Evolutionary conservation across 2,797 vertebrate genomes (phyloP).

Genomic region (Allochrocebus solatus): DNA sequence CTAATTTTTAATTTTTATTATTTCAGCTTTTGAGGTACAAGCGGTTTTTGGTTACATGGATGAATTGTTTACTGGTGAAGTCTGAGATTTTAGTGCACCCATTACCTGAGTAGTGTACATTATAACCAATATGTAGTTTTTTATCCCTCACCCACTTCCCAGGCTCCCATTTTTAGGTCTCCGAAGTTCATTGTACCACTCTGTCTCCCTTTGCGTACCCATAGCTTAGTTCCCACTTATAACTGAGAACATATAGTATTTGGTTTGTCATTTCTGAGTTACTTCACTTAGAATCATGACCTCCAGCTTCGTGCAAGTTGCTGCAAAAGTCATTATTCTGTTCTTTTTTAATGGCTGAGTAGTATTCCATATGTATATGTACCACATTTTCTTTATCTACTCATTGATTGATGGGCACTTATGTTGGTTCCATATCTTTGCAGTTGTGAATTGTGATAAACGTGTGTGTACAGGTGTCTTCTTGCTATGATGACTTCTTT

Average conservation of each 20-base stretch:
- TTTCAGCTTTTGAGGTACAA: background rate
- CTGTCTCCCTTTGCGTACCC: background rate
- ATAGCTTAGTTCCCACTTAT: background rate
- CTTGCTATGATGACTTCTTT: background rate
- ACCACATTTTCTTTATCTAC: background rate
- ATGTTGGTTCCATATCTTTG: background rate
- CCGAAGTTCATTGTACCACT: background rate
- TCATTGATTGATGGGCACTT: background rate
- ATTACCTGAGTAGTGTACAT: background rate
- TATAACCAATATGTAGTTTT: background rate
- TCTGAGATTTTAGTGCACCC: background rate
- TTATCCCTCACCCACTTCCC: background rate
- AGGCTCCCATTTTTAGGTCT: background rate
- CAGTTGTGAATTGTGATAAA: background rate
- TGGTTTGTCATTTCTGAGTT: background rate
- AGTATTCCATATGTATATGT: background rate
- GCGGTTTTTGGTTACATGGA: background rate
- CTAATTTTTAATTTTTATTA: background rate
- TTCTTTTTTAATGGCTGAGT: background rate
- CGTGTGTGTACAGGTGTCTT: background rate
- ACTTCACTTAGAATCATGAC: background rate
- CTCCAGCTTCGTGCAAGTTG: background rate
- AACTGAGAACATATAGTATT: background rate
- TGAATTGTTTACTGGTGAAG: background rate
- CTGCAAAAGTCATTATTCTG: background rate